These are phyloP conservation scores for Drosophila willistoni DNA, from an alignment of 1,140 invertebrate species.

Conservation along the genomic window DNA sequence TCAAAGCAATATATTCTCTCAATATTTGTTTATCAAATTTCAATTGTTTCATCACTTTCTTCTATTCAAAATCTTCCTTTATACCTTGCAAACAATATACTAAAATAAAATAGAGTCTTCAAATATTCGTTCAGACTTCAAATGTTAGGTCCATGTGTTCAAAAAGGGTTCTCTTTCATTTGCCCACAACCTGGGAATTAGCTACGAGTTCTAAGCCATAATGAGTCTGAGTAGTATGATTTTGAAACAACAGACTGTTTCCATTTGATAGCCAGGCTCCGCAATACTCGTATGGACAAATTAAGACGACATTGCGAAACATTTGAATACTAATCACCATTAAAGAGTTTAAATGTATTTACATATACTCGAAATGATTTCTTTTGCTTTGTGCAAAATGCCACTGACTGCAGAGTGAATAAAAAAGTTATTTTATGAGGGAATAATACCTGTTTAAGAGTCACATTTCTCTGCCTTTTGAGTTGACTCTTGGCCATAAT, in stretches of 20 bases:
- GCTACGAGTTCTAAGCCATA: no score
- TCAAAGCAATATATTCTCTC: no score
- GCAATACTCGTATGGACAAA: background rate
- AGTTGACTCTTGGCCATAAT: conserved; percentile 9
- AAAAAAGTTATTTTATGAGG: background rate
- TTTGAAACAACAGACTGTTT: background rate
- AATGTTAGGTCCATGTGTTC: no score
- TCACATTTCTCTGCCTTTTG: background rate
- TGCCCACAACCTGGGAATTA: no score
- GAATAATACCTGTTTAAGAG: background rate
- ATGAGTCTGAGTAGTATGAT: background rate
- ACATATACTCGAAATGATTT: background rate
- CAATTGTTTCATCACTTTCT: no score
- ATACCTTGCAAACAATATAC: no score
- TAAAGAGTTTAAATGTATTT: conserved; percentile 6
- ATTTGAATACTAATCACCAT: conserved; percentile 8
- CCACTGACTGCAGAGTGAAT: background rate
- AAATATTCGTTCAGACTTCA: no score
- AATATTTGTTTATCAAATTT: no score
- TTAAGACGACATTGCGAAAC: background rate
- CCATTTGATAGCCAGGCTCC: background rate
- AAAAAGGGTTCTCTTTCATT: no score
- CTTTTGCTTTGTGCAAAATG: no score
- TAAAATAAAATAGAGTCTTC: no score
- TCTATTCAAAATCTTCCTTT: no score